phyloP scores from a whole-genome alignment of 2,888 invertebrate species.

The Drosophila parthenogenetica region DNA sequence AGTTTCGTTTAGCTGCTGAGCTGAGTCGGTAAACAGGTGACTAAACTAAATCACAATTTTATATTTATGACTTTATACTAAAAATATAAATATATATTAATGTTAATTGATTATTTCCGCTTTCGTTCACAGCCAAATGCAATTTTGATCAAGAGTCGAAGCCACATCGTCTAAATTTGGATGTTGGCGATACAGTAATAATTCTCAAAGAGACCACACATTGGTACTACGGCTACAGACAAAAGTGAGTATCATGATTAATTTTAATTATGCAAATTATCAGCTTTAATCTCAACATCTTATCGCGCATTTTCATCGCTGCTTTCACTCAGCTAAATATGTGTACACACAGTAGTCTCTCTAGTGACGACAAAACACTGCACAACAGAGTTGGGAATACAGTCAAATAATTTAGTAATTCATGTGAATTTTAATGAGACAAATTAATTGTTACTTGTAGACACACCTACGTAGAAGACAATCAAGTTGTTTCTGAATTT shows the following conservation, averaged over 20 bases:
- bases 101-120: slow-evolving; percentile 13
- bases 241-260: slow-evolving; percentile 80
- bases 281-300: slow-evolving; percentile 23
- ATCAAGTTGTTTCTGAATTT: slow-evolving; percentile 9
- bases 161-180: slow-evolving; percentile 84
- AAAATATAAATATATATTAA: slow-evolving; percentile 9
- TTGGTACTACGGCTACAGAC: slow-evolving; percentile 85
- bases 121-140: slow-evolving; percentile 82
- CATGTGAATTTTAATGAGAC: slow-evolving; percentile 1
- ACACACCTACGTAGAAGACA: slow-evolving; percentile 1
- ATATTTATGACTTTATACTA: not conserved
- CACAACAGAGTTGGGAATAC: slow-evolving; percentile 2
- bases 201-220: slow-evolving; percentile 84
- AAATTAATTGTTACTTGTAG: not conserved
- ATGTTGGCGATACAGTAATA: slow-evolving; percentile 85
- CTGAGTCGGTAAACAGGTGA: slow-evolving; percentile 44
- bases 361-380: not conserved
- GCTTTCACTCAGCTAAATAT: slow-evolving; percentile 41
- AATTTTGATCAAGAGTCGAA: slow-evolving; percentile 84
- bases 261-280: slow-evolving; percentile 52
- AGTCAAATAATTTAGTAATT: slow-evolving; percentile 8
- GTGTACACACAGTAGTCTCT: not conserved
- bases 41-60: slow-evolving; percentile 1
- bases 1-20: slow-evolving; percentile 39
- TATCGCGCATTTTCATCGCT: slow-evolving; percentile 39